Evolutionary conservation across 2,797 vertebrate species (phyloP).

Genomic region (Apogon hyalosoma): DNA sequence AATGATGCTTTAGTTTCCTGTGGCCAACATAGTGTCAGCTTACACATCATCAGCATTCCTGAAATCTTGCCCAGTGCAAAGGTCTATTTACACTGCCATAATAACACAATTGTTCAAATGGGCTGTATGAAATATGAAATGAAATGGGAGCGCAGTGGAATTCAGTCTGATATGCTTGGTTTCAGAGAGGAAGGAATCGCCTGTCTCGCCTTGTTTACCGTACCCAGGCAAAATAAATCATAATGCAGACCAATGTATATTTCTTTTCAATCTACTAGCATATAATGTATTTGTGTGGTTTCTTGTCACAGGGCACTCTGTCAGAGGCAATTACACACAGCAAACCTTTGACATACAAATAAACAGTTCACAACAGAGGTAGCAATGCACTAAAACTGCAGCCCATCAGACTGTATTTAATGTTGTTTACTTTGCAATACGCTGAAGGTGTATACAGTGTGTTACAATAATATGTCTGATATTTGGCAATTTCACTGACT

Average conservation of each 20-base stretch:
- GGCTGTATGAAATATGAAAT: conserved; percentile 73
- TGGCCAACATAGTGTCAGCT: conserved; percentile 68
- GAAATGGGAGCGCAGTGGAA: conserved; percentile 72
- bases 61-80: conserved; percentile 68
- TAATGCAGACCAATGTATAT: conserved; percentile 71
- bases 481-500: conserved; percentile 53
- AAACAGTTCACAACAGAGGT: conserved; percentile 68
- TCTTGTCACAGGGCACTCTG: conserved; percentile 68
- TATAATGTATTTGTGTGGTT: conserved; percentile 68
- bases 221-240: conserved; percentile 63
- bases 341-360: conserved; percentile 63
- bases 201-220: conserved; percentile 73
- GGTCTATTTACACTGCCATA: conserved; percentile 77
- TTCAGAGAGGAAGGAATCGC: conserved; percentile 71
- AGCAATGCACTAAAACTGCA: conserved; percentile 57
- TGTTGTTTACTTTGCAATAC: conserved; percentile 63
- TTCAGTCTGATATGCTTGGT: conserved; percentile 70
- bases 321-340: conserved; percentile 71
- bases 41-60: conserved; percentile 80
- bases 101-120: conserved; percentile 78
- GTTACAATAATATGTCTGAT: conserved; percentile 56
- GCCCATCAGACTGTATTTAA: conserved; percentile 51
- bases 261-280: conserved; percentile 54
- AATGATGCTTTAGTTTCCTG: conserved; percentile 65
- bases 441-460: conserved; percentile 37